A percentile compares a stretch with the other conserved stretches of the same genome.
These are phyloP conservation scores for Caenorhabditis sp. DNA, from an alignment of 2,888 invertebrate species.

Conservation along the genomic window DNA sequence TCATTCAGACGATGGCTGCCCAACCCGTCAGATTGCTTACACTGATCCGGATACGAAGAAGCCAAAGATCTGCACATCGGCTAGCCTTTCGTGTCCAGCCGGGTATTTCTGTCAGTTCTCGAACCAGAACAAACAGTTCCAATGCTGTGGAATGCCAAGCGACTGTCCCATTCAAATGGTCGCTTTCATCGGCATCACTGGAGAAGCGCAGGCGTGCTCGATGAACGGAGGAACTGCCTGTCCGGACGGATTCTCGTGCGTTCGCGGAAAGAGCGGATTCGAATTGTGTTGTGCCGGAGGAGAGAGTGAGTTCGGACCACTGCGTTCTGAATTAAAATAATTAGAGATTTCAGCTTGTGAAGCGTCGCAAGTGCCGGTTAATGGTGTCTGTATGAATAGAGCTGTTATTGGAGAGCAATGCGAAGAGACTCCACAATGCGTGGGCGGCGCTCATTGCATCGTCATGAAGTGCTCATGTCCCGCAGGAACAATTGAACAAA, in stretches of 20 bases:
- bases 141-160: conserved; percentile 71
- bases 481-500: conserved; percentile 51
- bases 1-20: conserved; percentile 68
- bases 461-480: conserved; percentile 60
- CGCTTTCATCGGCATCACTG: conserved; percentile 69
- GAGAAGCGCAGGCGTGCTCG: conserved; percentile 68
- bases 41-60: conserved; percentile 66
- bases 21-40: conserved; percentile 69
- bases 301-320: conserved; percentile 61
- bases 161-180: conserved; percentile 69
- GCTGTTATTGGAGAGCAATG: conserved; percentile 62
- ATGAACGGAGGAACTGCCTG: conserved; percentile 67
- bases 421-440: conserved; percentile 59
- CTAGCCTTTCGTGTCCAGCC: conserved; percentile 66
- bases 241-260: conserved; percentile 71
- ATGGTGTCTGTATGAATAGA: conserved; percentile 65
- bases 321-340: too few relatives aligned
- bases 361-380: conserved; percentile 63
- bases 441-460: conserved; percentile 59
- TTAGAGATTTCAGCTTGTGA: conserved; percentile 69
- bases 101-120: conserved; percentile 73
- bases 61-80: conserved; percentile 70
- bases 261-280: conserved; percentile 63
- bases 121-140: conserved; percentile 65
- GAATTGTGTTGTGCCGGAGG: conserved; percentile 71